Evolutionary conservation across 2,797 vertebrate genomes (phyloP), one percentile per base, ranked within the genome.

Genomic region (Brachyalestes nurse): DNA sequence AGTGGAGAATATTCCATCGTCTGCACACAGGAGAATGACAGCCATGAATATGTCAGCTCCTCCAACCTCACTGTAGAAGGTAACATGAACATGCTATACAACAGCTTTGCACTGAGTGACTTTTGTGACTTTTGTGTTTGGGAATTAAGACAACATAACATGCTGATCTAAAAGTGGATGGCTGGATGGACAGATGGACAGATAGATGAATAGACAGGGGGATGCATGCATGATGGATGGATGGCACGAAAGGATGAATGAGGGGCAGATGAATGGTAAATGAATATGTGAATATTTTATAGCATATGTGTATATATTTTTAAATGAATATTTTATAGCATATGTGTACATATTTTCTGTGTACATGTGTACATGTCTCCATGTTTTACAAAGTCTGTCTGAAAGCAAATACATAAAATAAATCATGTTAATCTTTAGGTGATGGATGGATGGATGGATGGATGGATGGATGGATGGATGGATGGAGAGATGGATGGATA

Each of bases 51-150:
- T 62, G 38, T 75, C 87, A 90, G 90, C 51, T 90, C 82, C 25
- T 86, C 88, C 81, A 81, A 45, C 8, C 83, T 93, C 65, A 90
- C 84, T 0, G 85, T 92, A 82, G 90, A 92, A 60, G 93, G 92
- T 91, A 91, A 25, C 19, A 13, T 66, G 47, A 8, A 28, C 28
- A 3, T 28, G 3, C 28, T 28, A 2, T 12, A 10, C 1, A n/a
- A 16, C 2, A 55, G 14, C 13, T 51, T 14, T 5, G 53, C 6
- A 0, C 19, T 19, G 17, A 19, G 53, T 17, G 53, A 55, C 2
- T n/a, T n/a, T n/a, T n/a, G n/a, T n/a, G n/a, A n/a, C 2, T n/a
- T 55, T 19, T 5, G 19, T 28, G 28, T 28, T 28, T 28, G 1
- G 28, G 3, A 19, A 19, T 4, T 55, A 5, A 55, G 4, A 55